Evolutionary conservation across 2,888 invertebrate genomes (phyloP), one percentile per base, ranked within the genome.

Genomic region (Chalcosyrphus nemorum): DNA sequence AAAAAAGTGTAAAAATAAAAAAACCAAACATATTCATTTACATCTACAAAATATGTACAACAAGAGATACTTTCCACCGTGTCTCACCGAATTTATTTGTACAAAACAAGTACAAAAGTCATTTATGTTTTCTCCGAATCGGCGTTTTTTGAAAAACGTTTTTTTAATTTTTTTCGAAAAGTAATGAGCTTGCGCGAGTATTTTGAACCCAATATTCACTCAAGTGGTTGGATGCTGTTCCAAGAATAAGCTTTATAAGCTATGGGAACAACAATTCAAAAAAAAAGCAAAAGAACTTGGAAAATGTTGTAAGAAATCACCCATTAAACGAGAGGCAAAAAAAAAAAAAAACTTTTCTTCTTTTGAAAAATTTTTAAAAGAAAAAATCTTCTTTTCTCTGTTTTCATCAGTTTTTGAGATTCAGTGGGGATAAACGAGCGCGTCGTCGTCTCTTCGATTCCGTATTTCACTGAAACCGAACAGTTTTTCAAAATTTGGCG

Each of bases 321-420:
- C 45, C 24, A 71, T 11, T 27, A 32, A 63, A 54, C 72, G 21
- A 9, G 70, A 32, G 57, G 70, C 24, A 66, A 70, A 63, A 72
- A 85, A 70, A 59, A 45, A 54, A 29, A 70, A 70, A 21, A 45
- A 17, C 7, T 68, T 71, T 77, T 11, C 41, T 29, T 13, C n/a
- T 43, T 15, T 56, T 57, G 56, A 57, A 21, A 57, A 59, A 47
- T 27, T n/a, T n/a, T n/a, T n/a, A n/a, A 57, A 41, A 47, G 11
- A 72, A 32, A 35, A 75, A 54, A 50, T 61, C 17, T 59, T 77
- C 59, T 71, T 17, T 59, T 77, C 59, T 71, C 61, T 80, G 54
- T 86, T 86, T 87, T 87, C 47, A 56, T 85, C 74, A 54, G 78
- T 87, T 87, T 87, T 77, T 81, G 75, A 81, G 78, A 32, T 86